Evolutionary conservation across 2,113 vertebrate species (phyloP).

Genomic region (Phyllopteryx taeniolatus): DNA sequence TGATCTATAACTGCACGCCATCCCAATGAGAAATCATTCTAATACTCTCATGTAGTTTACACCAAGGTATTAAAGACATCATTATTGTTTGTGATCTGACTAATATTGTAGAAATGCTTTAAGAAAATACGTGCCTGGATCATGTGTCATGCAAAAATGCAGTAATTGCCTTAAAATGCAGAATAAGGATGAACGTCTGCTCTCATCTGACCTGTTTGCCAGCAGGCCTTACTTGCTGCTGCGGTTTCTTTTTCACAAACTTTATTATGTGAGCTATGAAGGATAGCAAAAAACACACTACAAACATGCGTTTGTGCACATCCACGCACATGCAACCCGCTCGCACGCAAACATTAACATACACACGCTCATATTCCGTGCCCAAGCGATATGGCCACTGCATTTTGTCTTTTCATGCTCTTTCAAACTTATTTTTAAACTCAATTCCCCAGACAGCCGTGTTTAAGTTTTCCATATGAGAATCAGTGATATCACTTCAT

Average conservation of each 20-base stretch:
- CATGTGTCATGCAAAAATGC: neutral
- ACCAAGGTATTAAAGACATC: neutral
- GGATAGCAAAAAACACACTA: slow-evolving; percentile 19
- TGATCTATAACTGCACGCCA: no score
- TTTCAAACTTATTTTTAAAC: slow-evolving; percentile 52
- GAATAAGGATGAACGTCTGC: neutral
- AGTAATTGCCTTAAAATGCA: neutral
- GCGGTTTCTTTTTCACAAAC: slow-evolving; percentile 37
- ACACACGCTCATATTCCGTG: slow-evolving; percentile 43
- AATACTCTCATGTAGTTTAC: neutral
- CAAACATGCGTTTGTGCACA: no score
- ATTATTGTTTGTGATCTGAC: neutral
- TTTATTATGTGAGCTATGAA: slow-evolving; percentile 27
- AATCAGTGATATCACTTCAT: slow-evolving; percentile 60
- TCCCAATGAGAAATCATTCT: no score
- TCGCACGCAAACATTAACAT: slow-evolving; percentile 9
- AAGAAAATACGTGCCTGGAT: neutral
- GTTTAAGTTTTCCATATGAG: slow-evolving; percentile 52
- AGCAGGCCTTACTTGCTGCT: neutral
- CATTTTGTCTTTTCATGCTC: slow-evolving; percentile 47
- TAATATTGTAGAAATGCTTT: neutral
- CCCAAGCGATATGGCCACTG: slow-evolving; percentile 67
- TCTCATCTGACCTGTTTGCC: neutral
- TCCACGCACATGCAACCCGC: neutral
- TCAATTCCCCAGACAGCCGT: slow-evolving; percentile 41